A percentile compares a stretch with the other conserved stretches of the same genome.
Conservation (phyloP, 2,797 vertebrate genomes). For the Cynopterus sphinx region DNA sequence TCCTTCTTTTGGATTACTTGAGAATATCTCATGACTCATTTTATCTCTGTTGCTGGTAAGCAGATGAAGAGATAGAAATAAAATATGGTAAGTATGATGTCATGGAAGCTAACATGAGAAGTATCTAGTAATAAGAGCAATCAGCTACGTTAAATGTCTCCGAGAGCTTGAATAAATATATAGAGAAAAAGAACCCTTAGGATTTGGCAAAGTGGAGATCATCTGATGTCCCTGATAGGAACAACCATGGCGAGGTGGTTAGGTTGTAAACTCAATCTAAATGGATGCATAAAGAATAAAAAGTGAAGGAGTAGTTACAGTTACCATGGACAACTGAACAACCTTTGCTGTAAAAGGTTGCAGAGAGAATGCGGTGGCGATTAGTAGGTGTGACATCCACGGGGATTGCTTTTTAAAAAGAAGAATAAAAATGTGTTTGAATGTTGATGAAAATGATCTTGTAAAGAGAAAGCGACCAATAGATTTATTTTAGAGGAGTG, state of each 20-base stretch:
- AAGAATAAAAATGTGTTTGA: not conserved
- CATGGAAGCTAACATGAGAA: not conserved
- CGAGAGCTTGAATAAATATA: not conserved
- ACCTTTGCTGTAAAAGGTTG: not conserved
- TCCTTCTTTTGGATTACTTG: not conserved
- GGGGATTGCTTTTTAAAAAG: not conserved
- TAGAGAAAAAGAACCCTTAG: not conserved
- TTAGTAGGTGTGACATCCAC: not conserved
- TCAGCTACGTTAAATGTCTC: not conserved
- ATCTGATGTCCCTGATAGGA: not conserved
- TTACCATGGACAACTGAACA: not conserved
- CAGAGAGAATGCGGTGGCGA: not conserved
- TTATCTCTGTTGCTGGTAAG: not conserved
- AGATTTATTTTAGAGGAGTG: not conserved
- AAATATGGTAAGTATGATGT: not conserved
- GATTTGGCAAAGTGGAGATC: not conserved
- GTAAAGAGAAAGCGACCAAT: not conserved
- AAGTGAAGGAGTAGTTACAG: not conserved
- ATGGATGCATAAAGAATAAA: not conserved
- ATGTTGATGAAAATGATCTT: not conserved
- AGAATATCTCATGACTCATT: not conserved
- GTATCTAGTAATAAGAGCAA: not conserved
- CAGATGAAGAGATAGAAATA: not conserved
- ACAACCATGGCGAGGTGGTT: not conserved
- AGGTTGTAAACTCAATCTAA: not conserved